Base-by-base conservation (phyloP, 2,113 vertebrate genomes). In the Oncorhynchus masou region DNA sequence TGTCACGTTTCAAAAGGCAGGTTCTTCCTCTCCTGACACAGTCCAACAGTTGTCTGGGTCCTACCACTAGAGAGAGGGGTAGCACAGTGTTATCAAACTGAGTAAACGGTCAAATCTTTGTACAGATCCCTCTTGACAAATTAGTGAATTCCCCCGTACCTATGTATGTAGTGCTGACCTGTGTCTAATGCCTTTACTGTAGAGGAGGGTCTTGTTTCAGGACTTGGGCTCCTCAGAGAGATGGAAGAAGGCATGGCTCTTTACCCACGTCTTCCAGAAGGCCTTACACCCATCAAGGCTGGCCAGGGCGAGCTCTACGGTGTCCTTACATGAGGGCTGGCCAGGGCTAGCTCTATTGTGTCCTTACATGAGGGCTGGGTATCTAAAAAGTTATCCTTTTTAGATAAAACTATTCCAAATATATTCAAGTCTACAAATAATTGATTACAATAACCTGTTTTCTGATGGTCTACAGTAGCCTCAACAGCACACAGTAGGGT, bases 251-350 rank as follows among this genome's bases (percentile, higher is more conserved):
- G 94, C 94, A 0, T 95, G 95, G 60, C 94, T 94, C 73, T 95
- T 94, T 62, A 95, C 95, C 8, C 95, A 95, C 0, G 74, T 94
- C 90, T 95, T 95, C 94, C 95, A 95, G 86, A 95, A 95, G 29
- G 92, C 90, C 69, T 95, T 95, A 81, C 95, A 95, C 0, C 90
- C 74, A 0, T 95, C 92, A 16, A 94, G 74, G 77, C 90, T 94
- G 0, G 70, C 93, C 95, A 95, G 94, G 1, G 94, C 90, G 81
- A 96, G 95, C 85, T 94, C 95, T 81, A 96, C 70, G 0, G 94
- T 94, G 80, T 95, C 95, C 84, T 94, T 95, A 84, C 92, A 88
- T 64, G 94, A 77, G 0, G 70, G 87, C 93, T 95, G 86, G 5
- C 4, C 24, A 69, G 94, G 1, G 94, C 90, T 82, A 96, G 95